Evolutionary conservation across 2,797 vertebrate species (phyloP), one percentile per base, ranked within the genome.

Genomic region (Silurus lanzhouensis): DNA sequence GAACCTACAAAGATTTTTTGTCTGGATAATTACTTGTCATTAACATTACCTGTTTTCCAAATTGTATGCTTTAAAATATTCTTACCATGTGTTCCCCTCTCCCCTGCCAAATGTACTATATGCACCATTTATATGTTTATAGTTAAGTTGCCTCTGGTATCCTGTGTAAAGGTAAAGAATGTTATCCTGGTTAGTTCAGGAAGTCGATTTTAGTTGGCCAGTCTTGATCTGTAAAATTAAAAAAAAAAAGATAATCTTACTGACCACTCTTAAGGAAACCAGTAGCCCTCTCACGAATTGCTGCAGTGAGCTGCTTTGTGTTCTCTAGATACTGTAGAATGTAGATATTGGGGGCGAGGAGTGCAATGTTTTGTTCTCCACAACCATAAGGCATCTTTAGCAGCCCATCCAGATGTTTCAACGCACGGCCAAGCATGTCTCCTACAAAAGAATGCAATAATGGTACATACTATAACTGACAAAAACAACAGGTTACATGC

Each of bases 351-450:
- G 96, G 95, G 9, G 95, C 93, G 70, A 97, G 93, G 0, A 95
- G 92, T 0, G 71, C 95, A 93, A 94, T 93, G 89, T 97, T 97
- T 92, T 97, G 96, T 85, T 97, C 96, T 0, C 96, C 96, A 83
- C 96, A 96, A 84, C 96, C 96, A 0, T 94, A 94, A 0, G 96
- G 96, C 95, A 96, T 95, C 88, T 10, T 79, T 67, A 97, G 92
- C 17, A 96, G 91, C 17, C 93, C 91, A 0, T 95, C 91, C 83
- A 96, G n/a, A 19, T 97, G 96, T 82, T 94, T 91, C 88, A 95
- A 89, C 27, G 94, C 94, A 25, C 92, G 91, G 31, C 96, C 95
- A 91, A 97, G 90, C 63, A 97, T 91, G 86, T 97, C 95, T 0
- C 96, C 96, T 97, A 91, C 4, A 87, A 25, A 68, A 83, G 2